Evolutionary conservation across 2,888 invertebrate genomes (phyloP), one percentile per base, ranked within the genome.

Genomic region (Biston stratarius): DNA sequence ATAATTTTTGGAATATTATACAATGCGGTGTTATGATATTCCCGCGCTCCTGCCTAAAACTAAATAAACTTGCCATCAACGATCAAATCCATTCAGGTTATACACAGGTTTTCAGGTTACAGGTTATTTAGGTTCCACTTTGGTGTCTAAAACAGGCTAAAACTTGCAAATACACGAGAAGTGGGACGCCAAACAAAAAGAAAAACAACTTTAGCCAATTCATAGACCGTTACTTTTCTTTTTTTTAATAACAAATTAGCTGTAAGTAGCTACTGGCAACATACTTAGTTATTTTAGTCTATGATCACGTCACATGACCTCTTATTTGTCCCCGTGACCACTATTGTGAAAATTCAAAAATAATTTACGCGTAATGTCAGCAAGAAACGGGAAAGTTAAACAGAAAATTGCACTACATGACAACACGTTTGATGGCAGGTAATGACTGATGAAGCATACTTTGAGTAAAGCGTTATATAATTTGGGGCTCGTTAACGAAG

Each of bases 281-380:
- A 71, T 44, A 38, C 34, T 38, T 44, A 36, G 44, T 15, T 73
- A 59, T 64, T 77, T 59, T 85, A 85, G 85, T 88, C 86, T 90
- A 81, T 92, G 83, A 74, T 70, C 58, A 80, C 79, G 89, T 96
- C 96, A 96, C 96, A 96, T 96, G 96, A 96, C 96, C 95, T 91
- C 92, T 94, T 94, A 94, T 89, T 95, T 96, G 96, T 95, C 94
- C 96, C 95, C 96, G 96, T 96, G 96, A 96, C 95, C 95, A 95
- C 94, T 72, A 92, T 95, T 90, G 94, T 92, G 94, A 90, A 95
- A 95, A 95, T 95, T 95, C 95, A 95, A 95, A 95, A 95, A 94
- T 94, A 94, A 93, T 94, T 72, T 91, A 87, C 87, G 86, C 87
- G 89, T 88, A 91, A 92, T 93, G 92, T 68, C 67, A 67, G 67